Base-by-base conservation (phyloP, 1,140 invertebrate species). In the Polypedilum pembai region DNA sequence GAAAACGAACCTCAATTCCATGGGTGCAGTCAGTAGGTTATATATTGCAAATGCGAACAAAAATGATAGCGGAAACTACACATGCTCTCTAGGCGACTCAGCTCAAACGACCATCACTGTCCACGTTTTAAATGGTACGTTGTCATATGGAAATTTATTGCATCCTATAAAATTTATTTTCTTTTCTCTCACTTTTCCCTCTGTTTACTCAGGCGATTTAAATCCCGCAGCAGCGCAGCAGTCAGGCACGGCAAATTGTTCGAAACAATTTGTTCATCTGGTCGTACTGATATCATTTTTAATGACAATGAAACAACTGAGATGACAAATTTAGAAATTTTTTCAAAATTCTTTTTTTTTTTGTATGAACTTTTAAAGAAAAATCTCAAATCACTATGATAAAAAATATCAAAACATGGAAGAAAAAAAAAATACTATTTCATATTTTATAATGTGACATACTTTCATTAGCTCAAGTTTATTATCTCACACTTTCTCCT, bases 31-130 rank as follows among this genome's bases (percentile, higher is more conserved):
- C 40, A 93, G 91, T 74, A 85, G 90, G 17, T 86, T 94, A 72
- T 92, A 92, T 82, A 93, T 94, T 76, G 90, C 91, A 75, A 93
- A 94, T 82, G 92, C 92, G 40, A 89, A 90, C 79, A 87, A 88
- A 77, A 87, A 88, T 77, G 92, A 94, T 80, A 92, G 91, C n/a
- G 92, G 92, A 21, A 93, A 93, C 80, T 94, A 94, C 80, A 92
- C 90, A 73, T 94, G 92, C 78, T 18, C 89, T 20, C 83, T 94
- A 74, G 89, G 90, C 63, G 91, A 92, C 76, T 88, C 92, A 74
- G 91, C 92, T 8, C 86, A 88, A 24, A 90, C 91, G 33, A 86
- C 86, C 21, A 90, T 94, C 74, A 87, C 88, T 75, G 91, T 94
- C 40, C 92, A 94, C 81, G 91, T 94, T 69, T 84, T 94, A 73